Base-by-base conservation (phyloP, 2,113 vertebrate genomes). In the Lamprologus tigripictilis region DNA sequence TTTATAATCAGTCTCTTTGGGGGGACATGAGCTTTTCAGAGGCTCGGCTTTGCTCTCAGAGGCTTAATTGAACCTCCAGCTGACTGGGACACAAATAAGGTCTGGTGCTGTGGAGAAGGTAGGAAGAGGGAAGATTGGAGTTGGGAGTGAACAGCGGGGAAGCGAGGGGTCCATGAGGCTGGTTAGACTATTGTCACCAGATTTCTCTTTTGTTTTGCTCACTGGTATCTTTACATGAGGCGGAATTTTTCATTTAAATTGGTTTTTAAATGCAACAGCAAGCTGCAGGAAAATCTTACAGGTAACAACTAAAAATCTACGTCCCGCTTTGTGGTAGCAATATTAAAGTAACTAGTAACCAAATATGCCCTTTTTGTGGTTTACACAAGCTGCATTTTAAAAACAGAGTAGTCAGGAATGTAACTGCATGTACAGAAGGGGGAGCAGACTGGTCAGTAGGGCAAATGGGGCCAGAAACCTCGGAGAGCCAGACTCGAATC, bases 21-120 rank as follows among this genome's bases (percentile, higher is more conserved):
- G 92, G 88, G 94, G 26, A 91, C 87, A 55, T 51, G 82, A 90
- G 92, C 91, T 87, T 89, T 92, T 92, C 85, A 92, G 85, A 88
- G 89, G 80, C 76, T 90, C 54, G n/a, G 90, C 88, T 94, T 73
- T 85, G 88, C 87, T 86, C 57, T 90, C 53, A 79, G 73, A 85
- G 80, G 91, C 90, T 94, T 94, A 95, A 95, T 89, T 88, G 83
- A 92, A 71, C 81, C 90, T 94, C 92, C 92, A 94, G 86, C 89
- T 92, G 93, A 95, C 90, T 79, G 80, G 89, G 61, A 82, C 88
- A 92, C 82, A 85, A 92, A 93, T 63, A 82, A 80, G n/a, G 45
- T 35, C 91, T 73, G 85, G n/a, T 54, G 76, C 79, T 68, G 87
- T 86, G 58, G 61, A 37, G 47, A 40, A 58, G 81, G 40, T 79